A percentile compares a stretch with the other conserved stretches of the same genome.
Conservation (phyloP, 2,888 invertebrate genomes). For the Pristionchus fissidentatus region DNA sequence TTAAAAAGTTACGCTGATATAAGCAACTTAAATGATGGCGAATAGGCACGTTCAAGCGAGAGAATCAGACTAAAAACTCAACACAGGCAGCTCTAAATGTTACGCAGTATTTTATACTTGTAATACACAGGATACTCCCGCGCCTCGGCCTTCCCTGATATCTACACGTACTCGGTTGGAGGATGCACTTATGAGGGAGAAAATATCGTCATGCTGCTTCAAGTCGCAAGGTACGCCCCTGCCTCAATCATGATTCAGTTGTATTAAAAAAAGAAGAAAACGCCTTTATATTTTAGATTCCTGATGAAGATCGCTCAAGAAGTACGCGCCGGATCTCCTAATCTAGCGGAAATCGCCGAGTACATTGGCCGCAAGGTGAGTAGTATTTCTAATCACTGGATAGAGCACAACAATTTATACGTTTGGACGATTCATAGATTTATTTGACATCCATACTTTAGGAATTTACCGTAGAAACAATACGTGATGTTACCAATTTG, state of each 20-base stretch:
- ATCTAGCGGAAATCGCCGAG: conserved; percentile 62
- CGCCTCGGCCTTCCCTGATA: conserved; percentile 86
- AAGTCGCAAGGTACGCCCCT: conserved; percentile 85
- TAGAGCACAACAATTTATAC: too few relatives aligned
- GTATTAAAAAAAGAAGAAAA: background rate
- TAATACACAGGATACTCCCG: conserved; percentile 54
- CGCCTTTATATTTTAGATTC: conserved; percentile 51
- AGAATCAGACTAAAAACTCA: too few relatives aligned
- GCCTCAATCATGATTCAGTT: background rate
- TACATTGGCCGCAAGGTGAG: conserved; percentile 56
- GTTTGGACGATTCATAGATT: too few relatives aligned
- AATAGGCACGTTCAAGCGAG: too few relatives aligned
- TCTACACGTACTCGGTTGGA: conserved; percentile 88
- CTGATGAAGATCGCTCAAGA: conserved; percentile 67
- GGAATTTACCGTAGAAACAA: too few relatives aligned
- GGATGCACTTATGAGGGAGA: conserved; percentile 96
- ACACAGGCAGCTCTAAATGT: too few relatives aligned
- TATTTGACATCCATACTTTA: too few relatives aligned
- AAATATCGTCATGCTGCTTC: conserved; percentile 91
- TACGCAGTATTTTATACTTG: too few relatives aligned
- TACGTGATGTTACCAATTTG: background rate
- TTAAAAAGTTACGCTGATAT: too few relatives aligned
- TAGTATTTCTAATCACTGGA: too few relatives aligned
- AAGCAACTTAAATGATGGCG: too few relatives aligned
- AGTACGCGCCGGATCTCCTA: conserved; percentile 59